Conservation (phyloP, 1,140 invertebrate species). For the Pantala flavescens region DNA sequence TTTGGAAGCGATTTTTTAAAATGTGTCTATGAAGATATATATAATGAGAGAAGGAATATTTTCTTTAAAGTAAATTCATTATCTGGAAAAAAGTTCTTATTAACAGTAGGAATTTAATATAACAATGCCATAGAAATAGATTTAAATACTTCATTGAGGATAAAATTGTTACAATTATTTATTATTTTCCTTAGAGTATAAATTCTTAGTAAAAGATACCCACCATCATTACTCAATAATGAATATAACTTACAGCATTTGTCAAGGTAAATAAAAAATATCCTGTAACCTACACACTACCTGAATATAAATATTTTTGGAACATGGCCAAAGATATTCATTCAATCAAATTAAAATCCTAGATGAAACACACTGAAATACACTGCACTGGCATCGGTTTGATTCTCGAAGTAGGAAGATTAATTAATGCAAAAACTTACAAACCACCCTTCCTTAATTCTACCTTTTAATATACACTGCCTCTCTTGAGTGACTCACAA, state of each 20-base stretch:
- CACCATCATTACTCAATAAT: too few species aligned
- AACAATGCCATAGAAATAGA: too few species aligned
- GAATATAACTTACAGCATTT: too few species aligned
- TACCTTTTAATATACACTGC: background rate
- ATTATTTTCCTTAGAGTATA: too few species aligned
- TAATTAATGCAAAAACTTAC: background rate
- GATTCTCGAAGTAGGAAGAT: background rate
- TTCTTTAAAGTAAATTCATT: background rate
- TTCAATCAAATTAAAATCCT: background rate
- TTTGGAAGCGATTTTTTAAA: too few species aligned
- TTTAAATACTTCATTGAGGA: too few species aligned
- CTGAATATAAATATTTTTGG: background rate
- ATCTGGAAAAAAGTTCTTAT: background rate
- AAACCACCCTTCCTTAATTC: background rate
- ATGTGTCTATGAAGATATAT: too few species aligned
- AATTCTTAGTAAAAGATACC: too few species aligned
- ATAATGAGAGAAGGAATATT: background rate
- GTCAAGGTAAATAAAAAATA: too few species aligned
- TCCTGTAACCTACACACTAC: too few species aligned
- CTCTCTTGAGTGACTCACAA: background rate
- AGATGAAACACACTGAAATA: background rate
- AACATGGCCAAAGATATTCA: background rate
- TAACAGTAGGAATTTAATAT: too few species aligned
- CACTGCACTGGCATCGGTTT: constrained; percentile 7
- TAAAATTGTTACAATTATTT: too few species aligned